A percentile compares a stretch with the other conserved stretches of the same genome.
phyloP scores from a whole-genome alignment of 2,797 vertebrate genomes.

The Dromococcyx pavoninus region DNA sequence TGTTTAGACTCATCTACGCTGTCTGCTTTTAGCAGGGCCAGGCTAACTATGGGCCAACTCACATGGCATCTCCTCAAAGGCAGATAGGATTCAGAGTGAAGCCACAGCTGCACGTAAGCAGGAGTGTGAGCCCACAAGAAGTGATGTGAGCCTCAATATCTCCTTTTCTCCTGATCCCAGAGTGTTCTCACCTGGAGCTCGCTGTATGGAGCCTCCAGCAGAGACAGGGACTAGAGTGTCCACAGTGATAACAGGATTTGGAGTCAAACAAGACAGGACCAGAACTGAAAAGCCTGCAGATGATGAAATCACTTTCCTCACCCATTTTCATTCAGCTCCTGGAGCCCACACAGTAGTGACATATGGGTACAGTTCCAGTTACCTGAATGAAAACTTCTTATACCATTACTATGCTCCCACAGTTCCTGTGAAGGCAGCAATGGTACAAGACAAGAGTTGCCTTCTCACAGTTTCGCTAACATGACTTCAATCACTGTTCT shows the following conservation, averaged over 20 bases:
- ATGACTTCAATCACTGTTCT: not conserved
- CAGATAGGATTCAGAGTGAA: not conserved
- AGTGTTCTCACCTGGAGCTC: not conserved
- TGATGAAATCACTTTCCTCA: not conserved
- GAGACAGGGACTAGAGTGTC: not conserved
- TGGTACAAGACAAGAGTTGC: not conserved
- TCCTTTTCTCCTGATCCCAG: not conserved
- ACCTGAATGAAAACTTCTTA: not conserved
- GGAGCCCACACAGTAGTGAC: not conserved
- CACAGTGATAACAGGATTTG: not conserved
- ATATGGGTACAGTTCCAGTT: fast-evolving
- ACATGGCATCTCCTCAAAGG: not conserved
- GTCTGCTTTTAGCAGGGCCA: not conserved
- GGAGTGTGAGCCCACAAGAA: not conserved
- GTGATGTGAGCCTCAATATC: fast-evolving
- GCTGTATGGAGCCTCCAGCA: not conserved
- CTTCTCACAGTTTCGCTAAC: not conserved
- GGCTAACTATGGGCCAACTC: not conserved
- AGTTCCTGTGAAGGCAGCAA: not conserved
- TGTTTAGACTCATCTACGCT: not conserved
- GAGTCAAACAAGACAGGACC: not conserved
- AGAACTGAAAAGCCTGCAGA: not conserved
- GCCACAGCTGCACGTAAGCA: not conserved
- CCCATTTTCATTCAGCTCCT: not conserved
- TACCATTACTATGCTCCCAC: not conserved